phyloP scores from a whole-genome alignment of 1,140 invertebrate species.

The Sarcophaga peregrina region DNA sequence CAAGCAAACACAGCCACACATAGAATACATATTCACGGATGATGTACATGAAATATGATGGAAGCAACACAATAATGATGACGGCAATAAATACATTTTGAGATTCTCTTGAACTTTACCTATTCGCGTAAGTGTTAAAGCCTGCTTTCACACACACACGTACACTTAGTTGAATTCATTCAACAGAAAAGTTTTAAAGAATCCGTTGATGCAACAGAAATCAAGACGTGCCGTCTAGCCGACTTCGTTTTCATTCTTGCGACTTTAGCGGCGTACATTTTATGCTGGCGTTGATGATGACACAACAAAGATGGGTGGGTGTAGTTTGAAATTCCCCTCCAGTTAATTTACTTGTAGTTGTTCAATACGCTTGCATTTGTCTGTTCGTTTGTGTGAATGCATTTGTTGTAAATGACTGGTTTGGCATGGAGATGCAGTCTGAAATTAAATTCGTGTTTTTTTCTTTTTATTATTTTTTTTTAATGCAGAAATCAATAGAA shows the following conservation, averaged over 20 bases:
- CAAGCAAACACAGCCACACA: too few relatives aligned
- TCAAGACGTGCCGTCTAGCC: neutral
- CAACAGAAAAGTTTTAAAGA: conserved; percentile 23
- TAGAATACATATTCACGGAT: neutral
- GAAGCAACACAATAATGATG: neutral
- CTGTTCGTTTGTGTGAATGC: neutral
- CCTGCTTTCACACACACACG: neutral
- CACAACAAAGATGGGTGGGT: conserved; percentile 5
- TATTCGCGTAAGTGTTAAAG: conserved; percentile 4
- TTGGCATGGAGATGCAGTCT: neutral
- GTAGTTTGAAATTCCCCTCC: conserved; percentile 13
- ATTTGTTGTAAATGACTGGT: conserved; percentile 13
- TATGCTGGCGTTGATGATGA: neutral
- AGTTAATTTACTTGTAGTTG: neutral
- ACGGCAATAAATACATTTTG: neutral
- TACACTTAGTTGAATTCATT: neutral
- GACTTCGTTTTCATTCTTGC: conserved; percentile 1
- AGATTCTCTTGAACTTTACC: conserved; percentile 48
- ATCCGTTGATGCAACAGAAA: neutral
- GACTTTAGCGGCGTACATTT: neutral
- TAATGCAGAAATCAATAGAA: too few relatives aligned
- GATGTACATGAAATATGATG: neutral
- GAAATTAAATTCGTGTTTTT: too few relatives aligned
- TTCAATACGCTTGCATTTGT: neutral
- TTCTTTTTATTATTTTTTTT: too few relatives aligned